phyloP scores from a whole-genome alignment of 2,113 vertebrate species.

The Elanus axillaris region DNA sequence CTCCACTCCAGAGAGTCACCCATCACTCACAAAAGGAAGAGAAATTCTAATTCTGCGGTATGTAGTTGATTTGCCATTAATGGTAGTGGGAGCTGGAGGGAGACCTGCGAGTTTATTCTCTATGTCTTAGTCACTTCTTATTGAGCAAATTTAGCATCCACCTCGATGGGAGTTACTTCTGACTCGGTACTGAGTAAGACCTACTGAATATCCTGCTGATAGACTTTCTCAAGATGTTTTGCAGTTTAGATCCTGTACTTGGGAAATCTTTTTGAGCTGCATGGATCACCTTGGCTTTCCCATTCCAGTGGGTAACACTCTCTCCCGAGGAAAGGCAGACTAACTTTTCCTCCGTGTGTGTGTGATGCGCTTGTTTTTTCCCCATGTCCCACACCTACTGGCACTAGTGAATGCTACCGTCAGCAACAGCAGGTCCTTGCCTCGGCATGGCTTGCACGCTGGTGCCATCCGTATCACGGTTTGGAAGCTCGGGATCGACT shows the following conservation, averaged over 20 bases:
- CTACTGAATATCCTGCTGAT: neutral
- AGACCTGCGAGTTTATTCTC: neutral
- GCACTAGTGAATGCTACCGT: neutral
- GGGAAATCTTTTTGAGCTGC: neutral
- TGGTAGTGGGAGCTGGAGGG: neutral
- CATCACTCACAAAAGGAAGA: neutral
- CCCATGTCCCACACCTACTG: neutral
- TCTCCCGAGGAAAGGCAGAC: neutral
- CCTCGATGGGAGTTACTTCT: neutral
- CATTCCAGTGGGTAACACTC: neutral
- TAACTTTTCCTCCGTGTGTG: neutral
- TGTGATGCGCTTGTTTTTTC: neutral
- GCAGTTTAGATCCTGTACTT: neutral
- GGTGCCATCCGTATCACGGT: rapidly evolving
- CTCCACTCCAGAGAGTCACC: neutral
- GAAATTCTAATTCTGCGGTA: neutral
- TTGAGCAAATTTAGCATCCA: neutral
- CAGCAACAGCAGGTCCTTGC: neutral
- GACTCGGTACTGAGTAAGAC: constrained; percentile 5
- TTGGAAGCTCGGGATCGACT: neutral
- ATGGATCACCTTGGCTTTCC: neutral
- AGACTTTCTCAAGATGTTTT: neutral
- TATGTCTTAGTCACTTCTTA: neutral
- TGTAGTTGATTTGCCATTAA: neutral
- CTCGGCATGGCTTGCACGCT: neutral